Conservation (phyloP, 2,113 vertebrate species). For the Potamarius usumacintae region DNA sequence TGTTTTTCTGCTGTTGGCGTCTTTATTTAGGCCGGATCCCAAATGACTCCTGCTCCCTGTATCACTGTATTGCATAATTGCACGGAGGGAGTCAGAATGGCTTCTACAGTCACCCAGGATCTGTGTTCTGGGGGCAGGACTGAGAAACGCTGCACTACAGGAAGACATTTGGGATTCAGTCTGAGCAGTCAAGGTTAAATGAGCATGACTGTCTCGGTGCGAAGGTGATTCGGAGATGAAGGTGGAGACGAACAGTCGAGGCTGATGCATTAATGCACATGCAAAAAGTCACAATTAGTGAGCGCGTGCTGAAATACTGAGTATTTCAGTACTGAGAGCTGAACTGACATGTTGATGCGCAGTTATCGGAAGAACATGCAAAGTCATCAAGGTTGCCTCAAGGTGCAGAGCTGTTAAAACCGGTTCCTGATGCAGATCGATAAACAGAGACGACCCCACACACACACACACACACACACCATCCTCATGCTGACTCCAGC, state of each 20-base stretch:
- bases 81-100: neutral
- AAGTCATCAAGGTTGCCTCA: constrained; percentile 17
- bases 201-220: neutral
- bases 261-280: neutral
- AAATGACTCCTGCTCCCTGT: neutral
- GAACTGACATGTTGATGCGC: neutral
- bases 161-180: neutral
- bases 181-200: constrained; percentile 19
- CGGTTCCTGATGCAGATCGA: neutral
- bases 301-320: neutral
- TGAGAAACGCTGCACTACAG: neutral
- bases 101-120: neutral
- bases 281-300: constrained; percentile 47
- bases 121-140: neutral
- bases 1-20: constrained; percentile 26
- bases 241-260: constrained; percentile 19
- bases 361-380: neutral
- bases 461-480: no score
- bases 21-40: constrained; percentile 10
- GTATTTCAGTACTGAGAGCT: no score
- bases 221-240: constrained; percentile 11
- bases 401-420: neutral
- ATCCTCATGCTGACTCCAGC: neutral
- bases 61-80: neutral
- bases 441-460: neutral